Conservation (phyloP, 2,113 vertebrate species). For the Rousettus leschenaultii region DNA sequence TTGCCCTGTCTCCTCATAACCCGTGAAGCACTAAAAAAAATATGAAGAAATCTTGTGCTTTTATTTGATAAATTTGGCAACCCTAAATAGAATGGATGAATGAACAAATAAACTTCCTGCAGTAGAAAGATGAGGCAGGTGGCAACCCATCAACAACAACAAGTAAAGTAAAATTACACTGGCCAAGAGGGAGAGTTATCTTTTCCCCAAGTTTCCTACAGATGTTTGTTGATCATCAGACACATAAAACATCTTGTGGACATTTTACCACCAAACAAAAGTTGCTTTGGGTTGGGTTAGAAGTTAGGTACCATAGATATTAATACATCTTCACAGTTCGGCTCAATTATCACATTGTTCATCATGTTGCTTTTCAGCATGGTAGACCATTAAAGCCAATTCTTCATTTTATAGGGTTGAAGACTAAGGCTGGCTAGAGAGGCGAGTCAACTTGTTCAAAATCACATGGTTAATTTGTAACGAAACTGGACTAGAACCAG, state of each 20-base stretch:
- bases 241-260: conserved; percentile 19
- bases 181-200: not conserved
- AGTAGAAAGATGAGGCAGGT: not conserved
- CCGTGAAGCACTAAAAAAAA: conserved; percentile 19
- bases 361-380: conserved; percentile 25
- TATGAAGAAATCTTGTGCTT: not conserved
- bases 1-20: not conserved
- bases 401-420: conserved; percentile 22
- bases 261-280: conserved; percentile 38
- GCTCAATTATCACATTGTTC: not conserved
- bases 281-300: not conserved
- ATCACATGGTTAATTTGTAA: not conserved
- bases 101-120: not conserved
- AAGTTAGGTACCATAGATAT: conserved; percentile 10
- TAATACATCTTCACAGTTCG: conserved; percentile 23
- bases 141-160: not conserved
- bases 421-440: not conserved
- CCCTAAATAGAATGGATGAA: conserved; percentile 19
- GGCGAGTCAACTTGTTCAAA: conserved; percentile 31
- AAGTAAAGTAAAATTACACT: conserved; percentile 26
- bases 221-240: conserved; percentile 5
- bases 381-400: conserved; percentile 8
- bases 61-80: conserved; percentile 33
- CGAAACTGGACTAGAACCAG: not conserved
- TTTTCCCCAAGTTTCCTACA: conserved; percentile 16